Base-by-base conservation (phyloP, 2,113 vertebrate species). In the Gobiocypris rarus region DNA sequence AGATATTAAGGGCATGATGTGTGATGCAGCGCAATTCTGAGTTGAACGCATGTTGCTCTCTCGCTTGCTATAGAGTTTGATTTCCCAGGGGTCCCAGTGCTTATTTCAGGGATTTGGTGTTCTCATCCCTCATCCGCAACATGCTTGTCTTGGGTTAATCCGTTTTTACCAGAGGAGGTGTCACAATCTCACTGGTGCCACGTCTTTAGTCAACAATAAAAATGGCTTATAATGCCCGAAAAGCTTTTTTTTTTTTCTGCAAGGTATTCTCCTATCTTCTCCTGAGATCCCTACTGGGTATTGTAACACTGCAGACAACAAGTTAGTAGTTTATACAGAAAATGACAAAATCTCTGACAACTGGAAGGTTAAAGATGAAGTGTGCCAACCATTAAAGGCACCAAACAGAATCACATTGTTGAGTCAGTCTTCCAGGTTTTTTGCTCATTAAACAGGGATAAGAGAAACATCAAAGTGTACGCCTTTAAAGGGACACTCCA, bases 31-130 rank as follows among this genome's bases (percentile, higher is more conserved):
- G 89, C 76, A 61, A 86, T 85, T 70, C 86, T 56, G 71, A 82
- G 73, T 89, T 80, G 70, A 87, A 88, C 85, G 84, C 85, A 90
- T 88, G 77, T 87, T 82, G 86, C 70, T 56, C 79, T 85, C 83
- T 82, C 81, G 67, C 88, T 89, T 85, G 82, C 84, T 88, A 85
- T 76, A 86, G 87, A 17, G 75, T 90, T 91, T 93, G 93, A 95
- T 95, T 94, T 94, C 94, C 94, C 94, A 82, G 78, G 88, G 84
- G 89, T 86, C 67, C 70, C n/a, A 61, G 82, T 83, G 84, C 86
- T 90, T 89, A 90, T 90, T 89, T 89, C 86, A 75, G 85, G 78
- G 82, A 87, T 86, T 84, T 83, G 76, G 82, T 75, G 82, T 58
- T 86, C 87, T 91, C 85, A 85, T 89, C 84, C 86, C 84, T 87